These are phyloP conservation scores for Camponotus vicinus DNA, from an alignment of 1,140 invertebrate genomes.

Conservation along the genomic window DNA sequence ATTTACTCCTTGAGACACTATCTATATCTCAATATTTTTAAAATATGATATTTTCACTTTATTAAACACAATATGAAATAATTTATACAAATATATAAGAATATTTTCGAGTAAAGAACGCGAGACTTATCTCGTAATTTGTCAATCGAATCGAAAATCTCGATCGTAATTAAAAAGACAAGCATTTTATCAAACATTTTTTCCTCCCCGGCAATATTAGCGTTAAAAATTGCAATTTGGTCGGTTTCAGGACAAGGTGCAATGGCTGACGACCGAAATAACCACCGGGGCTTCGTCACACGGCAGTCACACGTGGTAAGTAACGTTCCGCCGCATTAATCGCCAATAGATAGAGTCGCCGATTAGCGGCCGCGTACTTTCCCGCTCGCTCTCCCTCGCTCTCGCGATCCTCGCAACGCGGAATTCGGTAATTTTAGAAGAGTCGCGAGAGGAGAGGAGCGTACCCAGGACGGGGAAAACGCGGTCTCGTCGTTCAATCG, in stretches of 20 bases:
- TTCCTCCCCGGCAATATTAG: no score
- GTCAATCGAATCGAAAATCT: background rate
- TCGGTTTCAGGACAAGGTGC: conserved; percentile 66
- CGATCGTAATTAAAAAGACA: background rate
- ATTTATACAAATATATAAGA: background rate
- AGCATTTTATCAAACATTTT: background rate
- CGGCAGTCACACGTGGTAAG: conserved; percentile 69
- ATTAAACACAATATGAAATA: background rate
- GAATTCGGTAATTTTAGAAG: conserved; percentile 28
- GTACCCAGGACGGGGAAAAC: no score
- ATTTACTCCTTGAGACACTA: background rate
- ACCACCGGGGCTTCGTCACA: conserved; percentile 68
- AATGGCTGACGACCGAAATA: conserved; percentile 75
- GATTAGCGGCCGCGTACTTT: conserved; percentile 19
- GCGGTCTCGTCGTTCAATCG: conserved; percentile 2
- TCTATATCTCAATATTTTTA: background rate
- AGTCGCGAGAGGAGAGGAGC: background rate
- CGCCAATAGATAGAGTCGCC: conserved; percentile 54
- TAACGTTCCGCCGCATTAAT: conserved; percentile 64
- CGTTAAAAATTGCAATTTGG: conserved; percentile 26
- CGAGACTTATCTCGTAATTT: background rate
- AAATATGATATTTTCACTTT: background rate
- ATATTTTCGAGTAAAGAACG: background rate
- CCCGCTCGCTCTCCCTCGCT: background rate
- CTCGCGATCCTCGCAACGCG: background rate